Conservation (phyloP, 1,140 invertebrate species). For the Ctenoplectra terminalis region DNA sequence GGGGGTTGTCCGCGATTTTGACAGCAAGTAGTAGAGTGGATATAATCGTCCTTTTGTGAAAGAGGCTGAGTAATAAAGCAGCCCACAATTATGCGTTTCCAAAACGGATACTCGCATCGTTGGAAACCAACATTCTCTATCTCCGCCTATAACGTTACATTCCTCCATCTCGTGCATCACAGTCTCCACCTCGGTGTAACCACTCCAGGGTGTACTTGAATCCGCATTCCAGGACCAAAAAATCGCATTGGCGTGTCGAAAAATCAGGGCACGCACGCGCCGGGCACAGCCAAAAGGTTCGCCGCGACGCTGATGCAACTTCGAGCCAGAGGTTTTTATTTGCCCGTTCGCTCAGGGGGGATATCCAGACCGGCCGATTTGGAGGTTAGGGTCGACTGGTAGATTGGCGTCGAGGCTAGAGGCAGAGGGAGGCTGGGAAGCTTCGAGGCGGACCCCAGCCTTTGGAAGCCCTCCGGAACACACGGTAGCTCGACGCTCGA, state of each 20-base stretch:
- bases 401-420: background rate
- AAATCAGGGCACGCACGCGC: conserved; percentile 34
- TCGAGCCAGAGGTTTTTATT: conserved; percentile 9
- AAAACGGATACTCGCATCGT: background rate
- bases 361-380: conserved; percentile 36
- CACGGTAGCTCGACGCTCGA: conserved; percentile 45
- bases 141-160: too few species aligned
- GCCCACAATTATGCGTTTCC: background rate
- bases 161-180: too few species aligned
- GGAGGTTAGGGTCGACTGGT: conserved; percentile 58
- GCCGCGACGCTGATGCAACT: conserved; percentile 7
- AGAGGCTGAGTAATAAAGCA: conserved; percentile 9
- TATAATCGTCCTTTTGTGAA: conserved; percentile 30
- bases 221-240: background rate
- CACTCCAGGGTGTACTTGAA: background rate
- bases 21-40: conserved; percentile 18
- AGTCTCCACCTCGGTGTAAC: too few species aligned
- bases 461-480: conserved; percentile 11
- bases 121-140: too few species aligned
- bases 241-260: conserved; percentile 35
- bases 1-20: conserved; percentile 4
- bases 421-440: conserved; percentile 50
- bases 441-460: conserved; percentile 51
- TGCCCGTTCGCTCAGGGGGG: background rate
- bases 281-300: conserved; percentile 14